phyloP scores from a whole-genome alignment of 2,113 vertebrate genomes.

The Taxidea taxus region DNA sequence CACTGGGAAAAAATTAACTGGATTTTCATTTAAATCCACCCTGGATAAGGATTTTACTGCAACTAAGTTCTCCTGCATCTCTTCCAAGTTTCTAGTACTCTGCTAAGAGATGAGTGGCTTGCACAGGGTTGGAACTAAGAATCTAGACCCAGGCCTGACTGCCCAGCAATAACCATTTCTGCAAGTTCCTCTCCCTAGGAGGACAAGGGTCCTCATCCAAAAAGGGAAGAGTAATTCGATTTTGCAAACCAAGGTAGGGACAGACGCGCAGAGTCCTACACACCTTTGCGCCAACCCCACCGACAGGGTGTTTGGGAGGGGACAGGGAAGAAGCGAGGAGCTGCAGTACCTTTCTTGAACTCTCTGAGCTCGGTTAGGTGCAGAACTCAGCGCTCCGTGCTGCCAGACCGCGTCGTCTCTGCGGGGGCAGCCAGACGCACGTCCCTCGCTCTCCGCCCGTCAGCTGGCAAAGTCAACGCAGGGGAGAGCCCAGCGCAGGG shows the following conservation, averaged over 20 bases:
- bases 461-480: background rate
- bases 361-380: background rate
- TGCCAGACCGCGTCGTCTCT: background rate
- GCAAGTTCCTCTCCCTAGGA: background rate
- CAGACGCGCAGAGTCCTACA: background rate
- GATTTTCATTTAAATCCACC: background rate
- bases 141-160: background rate
- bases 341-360: slow-evolving; percentile 58
- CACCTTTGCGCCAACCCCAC: background rate
- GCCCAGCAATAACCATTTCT: background rate
- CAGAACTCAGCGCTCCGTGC: background rate
- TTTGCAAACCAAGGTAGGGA: background rate
- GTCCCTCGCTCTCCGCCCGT: background rate
- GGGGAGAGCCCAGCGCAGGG: rapidly evolving
- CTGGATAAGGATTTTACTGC: background rate
- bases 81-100: background rate
- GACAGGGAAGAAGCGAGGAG: background rate
- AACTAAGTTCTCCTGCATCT: background rate
- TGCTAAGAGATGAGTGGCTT: background rate
- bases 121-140: background rate
- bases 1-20: background rate
- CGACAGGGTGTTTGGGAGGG: background rate
- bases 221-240: background rate
- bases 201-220: background rate
- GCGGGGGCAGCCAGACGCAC: background rate